A percentile compares a stretch with the other conserved stretches of the same genome.
These are phyloP conservation scores for Xiphophorus birchmanni DNA, from an alignment of 2,797 vertebrate genomes.

Conservation along the genomic window DNA sequence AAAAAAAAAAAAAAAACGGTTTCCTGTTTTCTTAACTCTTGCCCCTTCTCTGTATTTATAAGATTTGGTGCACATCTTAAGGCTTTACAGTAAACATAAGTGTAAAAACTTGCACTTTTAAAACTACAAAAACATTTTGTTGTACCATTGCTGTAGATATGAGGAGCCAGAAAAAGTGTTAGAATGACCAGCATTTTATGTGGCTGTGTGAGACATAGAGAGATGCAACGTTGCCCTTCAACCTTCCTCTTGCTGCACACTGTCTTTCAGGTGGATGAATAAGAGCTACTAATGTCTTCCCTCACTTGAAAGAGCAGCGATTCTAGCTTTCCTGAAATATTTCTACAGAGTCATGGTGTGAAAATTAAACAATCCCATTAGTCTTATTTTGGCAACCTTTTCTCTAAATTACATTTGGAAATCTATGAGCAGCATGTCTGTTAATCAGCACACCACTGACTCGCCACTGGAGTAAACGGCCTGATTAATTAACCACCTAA, in stretches of 20 bases:
- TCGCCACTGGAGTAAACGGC: background rate
- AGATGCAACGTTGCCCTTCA: background rate
- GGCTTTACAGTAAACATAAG: slow-evolving; percentile 11
- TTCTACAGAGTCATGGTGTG: background rate
- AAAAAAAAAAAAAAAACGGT: slow-evolving; percentile 17
- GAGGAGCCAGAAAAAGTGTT: background rate
- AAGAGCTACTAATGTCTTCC: background rate
- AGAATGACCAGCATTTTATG: background rate
- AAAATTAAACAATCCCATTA: background rate
- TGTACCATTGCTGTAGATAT: background rate
- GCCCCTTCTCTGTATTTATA: slow-evolving; percentile 43
- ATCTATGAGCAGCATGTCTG: background rate
- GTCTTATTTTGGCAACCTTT: background rate
- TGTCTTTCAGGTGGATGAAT: background rate
- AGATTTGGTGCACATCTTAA: slow-evolving; percentile 38
- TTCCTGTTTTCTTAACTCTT: slow-evolving; percentile 44
- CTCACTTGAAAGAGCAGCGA: background rate
- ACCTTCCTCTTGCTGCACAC: background rate
- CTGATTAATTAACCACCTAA: background rate
- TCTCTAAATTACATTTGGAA: background rate
- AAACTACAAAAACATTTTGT: background rate
- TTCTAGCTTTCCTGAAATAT: background rate
- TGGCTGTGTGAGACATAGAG: background rate
- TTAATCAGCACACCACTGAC: background rate
- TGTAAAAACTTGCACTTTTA: background rate